Evolutionary conservation across 2,797 vertebrate genomes (phyloP).

Genomic region (Gobio occitaniae): DNA sequence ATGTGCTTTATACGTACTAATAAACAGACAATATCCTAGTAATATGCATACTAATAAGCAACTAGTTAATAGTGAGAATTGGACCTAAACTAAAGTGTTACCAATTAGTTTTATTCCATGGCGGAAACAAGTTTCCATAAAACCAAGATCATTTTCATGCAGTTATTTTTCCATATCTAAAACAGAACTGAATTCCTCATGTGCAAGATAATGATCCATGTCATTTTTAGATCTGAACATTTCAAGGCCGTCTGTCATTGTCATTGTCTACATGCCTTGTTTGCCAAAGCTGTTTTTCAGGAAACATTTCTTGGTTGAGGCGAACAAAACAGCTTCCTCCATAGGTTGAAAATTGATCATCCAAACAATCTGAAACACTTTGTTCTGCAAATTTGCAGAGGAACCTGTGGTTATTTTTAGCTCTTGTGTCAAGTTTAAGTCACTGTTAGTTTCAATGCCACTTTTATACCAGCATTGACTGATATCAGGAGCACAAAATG

Average conservation of each 20-base stretch:
- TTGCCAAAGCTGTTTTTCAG: conserved; percentile 24
- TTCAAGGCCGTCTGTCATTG: neutral
- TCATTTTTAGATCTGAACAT: neutral
- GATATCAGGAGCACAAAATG: neutral
- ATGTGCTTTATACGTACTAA: too few relatives aligned
- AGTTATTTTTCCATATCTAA: neutral
- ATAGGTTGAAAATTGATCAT: neutral
- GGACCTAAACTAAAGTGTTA: too few relatives aligned
- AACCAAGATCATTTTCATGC: neutral
- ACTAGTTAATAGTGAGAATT: too few relatives aligned
- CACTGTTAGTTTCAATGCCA: conserved; percentile 38
- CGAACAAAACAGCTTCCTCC: conserved; percentile 9
- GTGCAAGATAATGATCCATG: neutral
- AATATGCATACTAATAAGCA: too few relatives aligned
- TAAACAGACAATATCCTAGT: too few relatives aligned
- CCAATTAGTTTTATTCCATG: neutral
- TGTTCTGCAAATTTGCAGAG: neutral
- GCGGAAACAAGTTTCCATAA: neutral
- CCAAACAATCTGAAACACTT: neutral
- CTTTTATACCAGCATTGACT: conserved; percentile 23
- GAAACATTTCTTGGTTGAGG: neutral
- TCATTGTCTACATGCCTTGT: neutral
- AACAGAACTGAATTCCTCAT: neutral
- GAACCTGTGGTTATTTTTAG: conserved; percentile 35
- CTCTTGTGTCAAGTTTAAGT: conserved; percentile 36